These are phyloP conservation scores for Apocheima hispidaria DNA, from an alignment of 2,888 invertebrate species.

Conservation along the genomic window DNA sequence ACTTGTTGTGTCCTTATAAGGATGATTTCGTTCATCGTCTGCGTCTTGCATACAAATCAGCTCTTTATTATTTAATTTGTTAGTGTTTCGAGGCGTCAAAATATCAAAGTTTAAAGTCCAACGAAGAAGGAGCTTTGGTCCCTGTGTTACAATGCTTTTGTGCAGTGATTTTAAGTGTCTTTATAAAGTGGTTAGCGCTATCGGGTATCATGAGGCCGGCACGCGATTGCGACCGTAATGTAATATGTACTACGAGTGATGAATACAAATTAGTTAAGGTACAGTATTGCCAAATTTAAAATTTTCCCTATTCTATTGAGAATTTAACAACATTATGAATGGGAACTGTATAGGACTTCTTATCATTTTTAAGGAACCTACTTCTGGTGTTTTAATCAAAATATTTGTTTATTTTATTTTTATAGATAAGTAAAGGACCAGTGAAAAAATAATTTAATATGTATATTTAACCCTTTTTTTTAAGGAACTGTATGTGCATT, in stretches of 20 bases:
- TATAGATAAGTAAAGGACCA: background rate
- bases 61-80: conserved; percentile 77
- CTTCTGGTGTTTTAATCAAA: background rate
- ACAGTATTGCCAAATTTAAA: conserved; percentile 55
- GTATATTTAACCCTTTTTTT: background rate
- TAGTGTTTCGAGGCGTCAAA: conserved; percentile 75
- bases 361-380: background rate
- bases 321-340: background rate
- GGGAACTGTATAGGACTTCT: background rate
- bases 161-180: conserved; percentile 46
- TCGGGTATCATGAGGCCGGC: conserved; percentile 59
- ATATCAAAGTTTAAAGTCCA: conserved; percentile 64
- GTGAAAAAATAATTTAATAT: background rate
- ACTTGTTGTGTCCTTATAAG: conserved; percentile 55
- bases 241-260: conserved; percentile 76
- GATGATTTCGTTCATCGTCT: conserved; percentile 60
- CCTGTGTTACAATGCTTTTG: conserved; percentile 22
- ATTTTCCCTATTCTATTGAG: background rate
- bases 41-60: conserved; percentile 72
- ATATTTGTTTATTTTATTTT: background rate
- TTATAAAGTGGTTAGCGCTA: conserved; percentile 61
- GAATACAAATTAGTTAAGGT: conserved; percentile 76
- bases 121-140: conserved; percentile 43
- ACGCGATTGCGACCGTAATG: conserved; percentile 78
- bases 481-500: background rate